phyloP scores from a whole-genome alignment of 2,113 vertebrate genomes.

The Dasyprocta punctata region DNA sequence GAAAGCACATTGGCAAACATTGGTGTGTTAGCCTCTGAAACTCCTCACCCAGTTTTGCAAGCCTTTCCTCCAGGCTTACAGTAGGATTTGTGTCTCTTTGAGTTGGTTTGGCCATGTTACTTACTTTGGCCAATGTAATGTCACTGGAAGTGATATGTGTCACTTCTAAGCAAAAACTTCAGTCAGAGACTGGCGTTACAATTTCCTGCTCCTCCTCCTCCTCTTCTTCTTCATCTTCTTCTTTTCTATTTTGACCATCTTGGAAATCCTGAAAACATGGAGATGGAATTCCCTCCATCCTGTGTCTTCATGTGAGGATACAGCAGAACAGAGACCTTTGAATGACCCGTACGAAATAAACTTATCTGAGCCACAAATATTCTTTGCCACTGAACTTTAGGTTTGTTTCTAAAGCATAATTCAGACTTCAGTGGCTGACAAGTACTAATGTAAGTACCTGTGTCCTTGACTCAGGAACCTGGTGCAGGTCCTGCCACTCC shows the following conservation, averaged over 20 bases:
- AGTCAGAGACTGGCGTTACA: background rate
- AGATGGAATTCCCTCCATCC: background rate
- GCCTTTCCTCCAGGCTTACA: background rate
- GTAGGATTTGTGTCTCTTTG: background rate
- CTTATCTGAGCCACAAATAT: background rate
- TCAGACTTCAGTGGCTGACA: background rate
- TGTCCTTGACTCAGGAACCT: background rate
- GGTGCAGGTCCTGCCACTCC: background rate
- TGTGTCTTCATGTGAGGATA: background rate
- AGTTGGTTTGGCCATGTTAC: background rate
- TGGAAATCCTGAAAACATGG: background rate
- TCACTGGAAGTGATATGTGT: background rate
- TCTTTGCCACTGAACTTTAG: background rate
- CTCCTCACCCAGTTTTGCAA: background rate
- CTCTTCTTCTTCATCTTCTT: background rate
- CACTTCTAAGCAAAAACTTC: background rate
- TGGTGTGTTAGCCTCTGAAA: accelerated
- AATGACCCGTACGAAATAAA: background rate
- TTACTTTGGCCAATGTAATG: background rate
- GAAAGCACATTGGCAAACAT: background rate
- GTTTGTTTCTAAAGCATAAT: background rate
- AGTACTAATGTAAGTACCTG: background rate
- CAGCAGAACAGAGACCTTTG: background rate
- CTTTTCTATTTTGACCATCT: background rate
- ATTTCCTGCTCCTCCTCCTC: background rate